phyloP scores from a whole-genome alignment of 1,140 invertebrate species.

The Dendroctonus valens region DNA sequence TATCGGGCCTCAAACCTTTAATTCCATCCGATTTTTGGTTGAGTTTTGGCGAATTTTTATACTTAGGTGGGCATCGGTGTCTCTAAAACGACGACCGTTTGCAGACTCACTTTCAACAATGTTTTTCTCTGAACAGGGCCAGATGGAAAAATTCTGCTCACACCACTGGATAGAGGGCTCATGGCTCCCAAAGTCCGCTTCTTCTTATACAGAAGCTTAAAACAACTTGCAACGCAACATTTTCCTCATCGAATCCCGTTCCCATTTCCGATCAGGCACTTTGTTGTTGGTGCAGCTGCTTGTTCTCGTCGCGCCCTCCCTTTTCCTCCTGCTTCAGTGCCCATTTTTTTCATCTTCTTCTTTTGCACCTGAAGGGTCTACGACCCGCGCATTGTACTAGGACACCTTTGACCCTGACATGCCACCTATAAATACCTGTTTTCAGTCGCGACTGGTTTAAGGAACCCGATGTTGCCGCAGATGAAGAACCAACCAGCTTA shows the following conservation, averaged over 20 bases:
- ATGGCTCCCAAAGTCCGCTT: no score
- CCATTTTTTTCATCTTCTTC: slow-evolving; percentile 20
- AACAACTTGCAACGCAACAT: no score
- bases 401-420: slow-evolving; percentile 39
- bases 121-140: no score
- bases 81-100: no score
- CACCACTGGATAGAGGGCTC: no score
- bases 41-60: no score
- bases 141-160: no score
- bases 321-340: slow-evolving; percentile 6
- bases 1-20: no score
- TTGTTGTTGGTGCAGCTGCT: slow-evolving; percentile 28
- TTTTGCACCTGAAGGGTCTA: slow-evolving; percentile 36
- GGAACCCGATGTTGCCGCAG: slow-evolving; percentile 30
- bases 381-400: slow-evolving; percentile 38
- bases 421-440: slow-evolving; percentile 37
- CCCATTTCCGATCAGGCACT: slow-evolving; percentile 12
- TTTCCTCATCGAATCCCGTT: neutral
- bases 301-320: neutral
- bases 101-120: no score
- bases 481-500: slow-evolving; percentile 27
- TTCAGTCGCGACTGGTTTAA: slow-evolving; percentile 34
- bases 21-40: no score
- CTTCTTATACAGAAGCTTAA: no score
- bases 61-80: no score